Evolutionary conservation across 2,888 invertebrate genomes (phyloP).

Genomic region (Drosophila mimetica): DNA sequence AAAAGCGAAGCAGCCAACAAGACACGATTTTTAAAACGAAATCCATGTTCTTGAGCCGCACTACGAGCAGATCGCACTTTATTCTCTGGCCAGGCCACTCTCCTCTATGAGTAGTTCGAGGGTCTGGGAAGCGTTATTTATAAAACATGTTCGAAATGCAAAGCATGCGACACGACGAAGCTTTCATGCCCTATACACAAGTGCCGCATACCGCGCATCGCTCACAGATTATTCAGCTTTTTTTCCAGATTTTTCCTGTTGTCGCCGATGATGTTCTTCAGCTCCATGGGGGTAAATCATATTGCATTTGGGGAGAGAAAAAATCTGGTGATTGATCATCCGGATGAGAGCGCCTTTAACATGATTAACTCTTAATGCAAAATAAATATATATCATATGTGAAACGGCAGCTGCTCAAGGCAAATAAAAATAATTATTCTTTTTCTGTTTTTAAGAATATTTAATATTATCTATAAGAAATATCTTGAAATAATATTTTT

Average conservation of each 20-base stretch:
- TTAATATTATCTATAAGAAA: background rate
- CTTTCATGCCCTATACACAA: conserved; percentile 75
- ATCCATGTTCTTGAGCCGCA: conserved; percentile 74
- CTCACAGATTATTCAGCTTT: conserved; percentile 69
- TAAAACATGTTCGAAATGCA: conserved; percentile 79
- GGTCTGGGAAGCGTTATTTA: conserved; percentile 70
- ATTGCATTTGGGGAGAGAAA: background rate
- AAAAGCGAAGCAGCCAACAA: conserved; percentile 60
- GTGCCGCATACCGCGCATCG: conserved; percentile 72
- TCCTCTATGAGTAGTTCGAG: conserved; percentile 29
- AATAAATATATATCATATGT: background rate
- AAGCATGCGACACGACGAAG: conserved; percentile 77
- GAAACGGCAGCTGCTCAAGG: background rate
- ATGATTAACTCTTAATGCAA: background rate
- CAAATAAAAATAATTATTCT: background rate
- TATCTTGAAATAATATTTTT: background rate
- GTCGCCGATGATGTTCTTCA: background rate
- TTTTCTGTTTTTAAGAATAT: too few relatives aligned
- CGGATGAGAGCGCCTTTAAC: background rate
- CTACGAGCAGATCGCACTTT: conserved; percentile 64
- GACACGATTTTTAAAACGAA: conserved; percentile 78
- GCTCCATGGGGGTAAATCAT: conserved; percentile 6
- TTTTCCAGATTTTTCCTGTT: background rate
- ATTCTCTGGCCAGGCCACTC: conserved; percentile 28
- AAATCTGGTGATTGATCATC: conserved; percentile 1